Percentiles rank a stretch among this genome's conserved stretches.
phyloP scores from a whole-genome alignment of 2,888 invertebrate genomes.

The Oscheius sp. region DNA sequence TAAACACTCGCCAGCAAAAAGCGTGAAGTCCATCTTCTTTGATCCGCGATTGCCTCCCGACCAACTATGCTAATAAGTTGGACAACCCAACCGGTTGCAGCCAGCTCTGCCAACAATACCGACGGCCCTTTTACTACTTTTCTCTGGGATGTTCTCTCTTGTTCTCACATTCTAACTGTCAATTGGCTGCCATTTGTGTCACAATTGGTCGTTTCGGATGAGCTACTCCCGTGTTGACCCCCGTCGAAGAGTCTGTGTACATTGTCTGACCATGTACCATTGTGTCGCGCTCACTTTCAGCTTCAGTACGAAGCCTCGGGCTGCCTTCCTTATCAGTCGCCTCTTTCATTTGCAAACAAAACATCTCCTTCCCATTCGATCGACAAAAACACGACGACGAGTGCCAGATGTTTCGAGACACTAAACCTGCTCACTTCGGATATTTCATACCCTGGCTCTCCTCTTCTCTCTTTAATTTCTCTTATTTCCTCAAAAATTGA shows the following conservation, averaged over 20 bases:
- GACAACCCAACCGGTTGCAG: conserved; percentile 27
- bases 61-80: conserved; percentile 31
- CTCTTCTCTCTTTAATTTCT: conserved; percentile 25
- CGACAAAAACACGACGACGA: no score
- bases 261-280: conserved; percentile 29
- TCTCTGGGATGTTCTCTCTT: neutral
- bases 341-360: neutral
- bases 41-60: neutral
- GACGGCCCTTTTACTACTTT: conserved; percentile 28
- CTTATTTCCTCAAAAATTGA: neutral
- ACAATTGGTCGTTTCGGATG: conserved; percentile 30
- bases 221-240: conserved; percentile 26
- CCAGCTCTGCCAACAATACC: conserved; percentile 33
- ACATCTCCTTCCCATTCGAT: neutral
- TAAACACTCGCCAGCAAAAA: neutral
- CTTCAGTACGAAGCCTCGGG: conserved; percentile 1
- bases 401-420: no score
- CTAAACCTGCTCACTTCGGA: no score
- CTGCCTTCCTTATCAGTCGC: conserved; percentile 18
- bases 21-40: conserved; percentile 6
- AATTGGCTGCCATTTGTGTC: conserved; percentile 22
- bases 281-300: conserved; percentile 30
- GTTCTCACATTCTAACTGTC: neutral
- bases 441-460: neutral
- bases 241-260: conserved; percentile 16